Evolutionary conservation across 2,797 vertebrate genomes (phyloP).

Genomic region (Clarias laeviceps): DNA sequence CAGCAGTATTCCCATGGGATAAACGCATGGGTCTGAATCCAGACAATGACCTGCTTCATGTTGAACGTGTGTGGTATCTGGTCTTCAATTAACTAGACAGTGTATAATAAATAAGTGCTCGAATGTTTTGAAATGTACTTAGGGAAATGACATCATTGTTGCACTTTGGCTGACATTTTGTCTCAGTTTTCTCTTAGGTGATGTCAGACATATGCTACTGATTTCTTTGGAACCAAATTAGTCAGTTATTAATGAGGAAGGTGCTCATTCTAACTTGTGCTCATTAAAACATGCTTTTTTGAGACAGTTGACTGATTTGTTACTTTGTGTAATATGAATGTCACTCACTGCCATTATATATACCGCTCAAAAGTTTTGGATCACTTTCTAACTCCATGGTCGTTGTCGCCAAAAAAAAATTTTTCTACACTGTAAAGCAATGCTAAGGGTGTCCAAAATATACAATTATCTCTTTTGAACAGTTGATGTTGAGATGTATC

Average conservation of each 20-base stretch:
- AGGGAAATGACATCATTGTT: conserved; percentile 27
- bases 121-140: conserved; percentile 24
- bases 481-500: too few species aligned
- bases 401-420: too few species aligned
- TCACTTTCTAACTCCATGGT: too few species aligned
- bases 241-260: neutral
- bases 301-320: neutral
- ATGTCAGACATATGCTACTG: conserved; percentile 17
- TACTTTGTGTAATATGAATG: neutral
- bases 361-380: too few species aligned
- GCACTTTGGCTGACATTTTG: conserved; percentile 30
- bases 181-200: neutral
- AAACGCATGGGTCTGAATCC: conserved; percentile 42
- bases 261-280: neutral
- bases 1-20: conserved; percentile 19
- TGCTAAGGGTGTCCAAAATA: too few species aligned
- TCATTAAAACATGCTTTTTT: neutral
- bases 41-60: conserved; percentile 16
- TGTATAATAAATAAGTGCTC: neutral
- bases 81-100: conserved; percentile 13
- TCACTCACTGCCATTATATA: neutral
- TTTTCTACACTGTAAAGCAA: too few species aligned
- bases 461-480: too few species aligned
- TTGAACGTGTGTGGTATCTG: conserved; percentile 8
- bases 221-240: neutral